Base-by-base conservation (phyloP, 2,113 vertebrate species). In the Xiphophorus maculatus region DNA sequence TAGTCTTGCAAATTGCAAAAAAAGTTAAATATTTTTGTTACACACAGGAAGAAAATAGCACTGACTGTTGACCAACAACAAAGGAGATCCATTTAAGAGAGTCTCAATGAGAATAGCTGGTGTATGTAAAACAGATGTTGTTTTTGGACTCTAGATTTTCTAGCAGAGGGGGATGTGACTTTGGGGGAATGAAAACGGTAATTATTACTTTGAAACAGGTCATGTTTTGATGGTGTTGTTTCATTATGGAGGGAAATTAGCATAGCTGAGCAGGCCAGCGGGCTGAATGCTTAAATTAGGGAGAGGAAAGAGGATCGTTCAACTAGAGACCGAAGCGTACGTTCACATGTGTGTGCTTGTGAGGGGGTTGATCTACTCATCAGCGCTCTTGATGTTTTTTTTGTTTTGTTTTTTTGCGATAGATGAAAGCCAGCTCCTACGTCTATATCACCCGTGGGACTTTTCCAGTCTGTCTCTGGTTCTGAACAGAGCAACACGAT, bases 181-280 rank as follows among this genome's bases (percentile, higher is more conserved):
- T 75, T 61, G 62, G 30, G 60, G 79, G 81, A 87, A 79, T 84
- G 82, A 84, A 88, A 90, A 87, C 84, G 66, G 77, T 86, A 86
- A 87, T 91, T 90, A 90, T 79, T 76, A 77, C 89, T 90, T 88
- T 89, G 75, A 83, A 91, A 72, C 92, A 88, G 88, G 81, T 77
- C 71, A 76, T 91, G 85, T 89, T 90, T 91, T 80, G 74, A 85
- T 88, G 77, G 77, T 76, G 77, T 88, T 80, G 86, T 90, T 90
- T 82, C 79, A 91, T 88, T 90, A 84, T 87, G 87, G 65, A 69
- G 73, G 73, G 77, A 85, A 88, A 92, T 92, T 89, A 87, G 73
- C 91, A 90, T 74, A 40, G 69, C 84, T 87, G 82, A 93, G 79
- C 77, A 84, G 71, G 77, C 71, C 82, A 80, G 74, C 58, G 29